Evolutionary conservation across 1,140 invertebrate species (phyloP), one percentile per base, ranked within the genome.

Genomic region (Penaeus vannamei): DNA sequence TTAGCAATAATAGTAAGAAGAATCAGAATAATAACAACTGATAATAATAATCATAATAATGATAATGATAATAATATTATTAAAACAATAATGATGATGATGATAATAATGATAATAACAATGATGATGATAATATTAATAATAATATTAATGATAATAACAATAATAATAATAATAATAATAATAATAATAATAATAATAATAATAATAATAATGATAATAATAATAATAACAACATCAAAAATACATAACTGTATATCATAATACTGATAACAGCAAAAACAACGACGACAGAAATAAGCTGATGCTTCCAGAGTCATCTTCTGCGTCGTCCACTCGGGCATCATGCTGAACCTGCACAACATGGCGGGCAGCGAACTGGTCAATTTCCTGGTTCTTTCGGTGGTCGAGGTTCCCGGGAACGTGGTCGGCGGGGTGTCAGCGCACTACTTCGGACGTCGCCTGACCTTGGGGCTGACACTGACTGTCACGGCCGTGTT

Each of bases 321-420:
- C 77, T 94, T 95, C 87, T 93, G 94, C 59, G 92, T 95, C 88
- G 94, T 94, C 80, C 95, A 95, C 92, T 94, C 94, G 84, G 94
- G 94, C 22, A 92, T 96, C 77, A 92, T 95, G 20, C 93, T 96
- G 32, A 95, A 95, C 91, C 94, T 95, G 12, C 95, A 94, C 91
- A 95, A 95, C 86, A 93, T 95, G 91, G 93, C 94, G 59, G 95
- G 95, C 66, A 95, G 95, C 92, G 95, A 95, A 36, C 96, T 95
- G 92, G 91, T 96, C 62, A 96, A 96, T 92, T 95, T 95, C 92
- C 94, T 95, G 84, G 93, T 94, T 89, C 94, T 96, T 91, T 94
- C 94, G 80, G 86, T 95, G 14, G 94, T 94, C 42, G 95, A 96
- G 92, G 92, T 96, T 17, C 95, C 95, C 2, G 93, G 93, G 29